Percentiles rank a stretch among this genome's conserved stretches.
phyloP scores from a whole-genome alignment of 2,113 vertebrate species.

The Microtus pennsylvanicus region DNA sequence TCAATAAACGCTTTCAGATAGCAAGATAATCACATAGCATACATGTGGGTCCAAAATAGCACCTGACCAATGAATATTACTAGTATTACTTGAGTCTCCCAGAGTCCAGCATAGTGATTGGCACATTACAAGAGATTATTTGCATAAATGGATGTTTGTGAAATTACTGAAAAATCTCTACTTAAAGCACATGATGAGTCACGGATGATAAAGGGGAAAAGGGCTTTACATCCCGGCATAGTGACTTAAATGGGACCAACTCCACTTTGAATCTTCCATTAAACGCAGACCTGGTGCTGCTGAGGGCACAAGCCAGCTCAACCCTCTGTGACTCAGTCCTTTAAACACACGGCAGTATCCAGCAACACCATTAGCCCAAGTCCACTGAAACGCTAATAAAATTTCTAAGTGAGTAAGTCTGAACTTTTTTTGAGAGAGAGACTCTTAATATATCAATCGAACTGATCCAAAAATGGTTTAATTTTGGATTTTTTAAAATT shows the following conservation, averaged over 20 bases:
- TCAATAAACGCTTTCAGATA: not conserved
- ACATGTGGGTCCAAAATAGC: not conserved
- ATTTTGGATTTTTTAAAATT: not conserved
- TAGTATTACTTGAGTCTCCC: not conserved
- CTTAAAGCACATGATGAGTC: not conserved
- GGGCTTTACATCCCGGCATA: not conserved
- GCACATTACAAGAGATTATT: not conserved
- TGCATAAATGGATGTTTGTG: not conserved
- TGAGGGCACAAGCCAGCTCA: not conserved
- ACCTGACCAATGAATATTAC: not conserved
- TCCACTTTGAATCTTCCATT: slow-evolving; percentile 14
- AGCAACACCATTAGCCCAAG: not conserved
- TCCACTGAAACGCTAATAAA: slow-evolving; percentile 25
- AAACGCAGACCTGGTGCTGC: not conserved
- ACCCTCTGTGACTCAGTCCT: slow-evolving; percentile 4
- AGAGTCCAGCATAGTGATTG: not conserved
- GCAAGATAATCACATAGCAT: not conserved
- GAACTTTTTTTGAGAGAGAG: not conserved
- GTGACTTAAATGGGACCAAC: not conserved
- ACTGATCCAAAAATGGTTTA: not conserved
- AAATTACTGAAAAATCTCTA: slow-evolving; percentile 42
- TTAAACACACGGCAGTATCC: not conserved
- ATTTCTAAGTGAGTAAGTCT: slow-evolving; percentile 21
- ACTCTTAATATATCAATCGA: not conserved
- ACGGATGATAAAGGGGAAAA: not conserved